A percentile compares a stretch with the other conserved stretches of the same genome.
Conservation (phyloP, 1,140 invertebrate species). For the Drosophila pandora region DNA sequence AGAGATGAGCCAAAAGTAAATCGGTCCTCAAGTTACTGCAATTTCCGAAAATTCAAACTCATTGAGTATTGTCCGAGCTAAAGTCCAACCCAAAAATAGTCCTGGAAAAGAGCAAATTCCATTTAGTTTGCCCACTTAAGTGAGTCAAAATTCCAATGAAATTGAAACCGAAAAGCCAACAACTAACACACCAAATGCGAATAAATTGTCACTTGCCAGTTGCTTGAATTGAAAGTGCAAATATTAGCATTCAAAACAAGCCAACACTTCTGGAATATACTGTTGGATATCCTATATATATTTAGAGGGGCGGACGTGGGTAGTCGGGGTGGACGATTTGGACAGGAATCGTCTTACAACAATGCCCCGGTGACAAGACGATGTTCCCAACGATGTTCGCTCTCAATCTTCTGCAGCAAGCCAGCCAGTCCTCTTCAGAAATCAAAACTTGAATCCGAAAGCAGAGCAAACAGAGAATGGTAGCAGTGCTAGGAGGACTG, state of each 20-base stretch:
- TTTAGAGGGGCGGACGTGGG: neutral
- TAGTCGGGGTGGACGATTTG: constrained; percentile 9
- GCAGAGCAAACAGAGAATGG: constrained; percentile 70
- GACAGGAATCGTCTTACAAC: constrained; percentile 30
- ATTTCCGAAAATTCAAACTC: neutral
- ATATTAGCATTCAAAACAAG: constrained; percentile 82
- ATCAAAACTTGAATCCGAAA: constrained; percentile 69
- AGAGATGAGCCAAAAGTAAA: neutral
- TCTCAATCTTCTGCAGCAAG: constrained; percentile 12
- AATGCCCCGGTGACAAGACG: constrained; percentile 40
- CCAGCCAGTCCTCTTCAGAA: constrained; percentile 52
- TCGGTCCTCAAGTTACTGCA: neutral
- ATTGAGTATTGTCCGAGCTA: neutral
- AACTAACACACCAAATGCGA: constrained; percentile 54
- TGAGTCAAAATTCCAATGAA: constrained; percentile 55
- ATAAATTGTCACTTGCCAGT: constrained; percentile 79
- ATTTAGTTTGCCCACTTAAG: constrained; percentile 48
- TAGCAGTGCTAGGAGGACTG: constrained; percentile 34
- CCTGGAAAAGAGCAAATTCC: constrained; percentile 51
- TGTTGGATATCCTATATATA: constrained; percentile 17
- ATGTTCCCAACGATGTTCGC: constrained; percentile 41
- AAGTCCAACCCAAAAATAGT: constrained; percentile 18
- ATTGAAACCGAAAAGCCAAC: constrained; percentile 59
- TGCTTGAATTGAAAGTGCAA: constrained; percentile 77
- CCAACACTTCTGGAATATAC: constrained; percentile 68